phyloP scores from a whole-genome alignment of 1,140 invertebrate species.

The Asbolus verrucosus region DNA sequence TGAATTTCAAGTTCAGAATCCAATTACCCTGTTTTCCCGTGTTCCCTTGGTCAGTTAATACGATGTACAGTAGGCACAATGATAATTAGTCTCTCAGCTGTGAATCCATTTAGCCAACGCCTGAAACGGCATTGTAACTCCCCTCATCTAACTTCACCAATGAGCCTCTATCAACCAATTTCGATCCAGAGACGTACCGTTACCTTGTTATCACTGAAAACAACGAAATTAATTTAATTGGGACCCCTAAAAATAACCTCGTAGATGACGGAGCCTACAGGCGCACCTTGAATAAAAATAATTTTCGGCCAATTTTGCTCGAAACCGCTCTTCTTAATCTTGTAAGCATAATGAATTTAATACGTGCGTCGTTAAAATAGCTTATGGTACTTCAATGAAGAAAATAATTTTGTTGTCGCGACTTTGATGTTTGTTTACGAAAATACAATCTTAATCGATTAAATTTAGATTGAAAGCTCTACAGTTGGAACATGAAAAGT shows the following conservation, averaged over 20 bases:
- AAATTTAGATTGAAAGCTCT: neutral
- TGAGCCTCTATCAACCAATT: neutral
- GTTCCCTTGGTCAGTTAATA: conserved; percentile 45
- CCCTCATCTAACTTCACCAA: conserved; percentile 6
- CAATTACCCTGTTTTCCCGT: conserved; percentile 41
- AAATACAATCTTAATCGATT: conserved; percentile 1
- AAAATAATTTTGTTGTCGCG: too few relatives aligned
- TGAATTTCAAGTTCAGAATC: conserved; percentile 46
- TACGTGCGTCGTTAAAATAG: too few relatives aligned
- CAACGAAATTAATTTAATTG: neutral
- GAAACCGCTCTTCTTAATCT: too few relatives aligned
- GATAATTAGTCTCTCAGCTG: conserved; percentile 47
- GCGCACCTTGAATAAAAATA: too few relatives aligned
- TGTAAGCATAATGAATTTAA: too few relatives aligned
- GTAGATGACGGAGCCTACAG: too few relatives aligned
- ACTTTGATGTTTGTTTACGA: too few relatives aligned
- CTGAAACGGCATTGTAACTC: conserved; percentile 19
- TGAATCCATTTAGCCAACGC: conserved; percentile 41
- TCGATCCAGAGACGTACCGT: neutral
- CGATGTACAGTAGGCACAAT: conserved; percentile 42
- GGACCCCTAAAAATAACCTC: neutral
- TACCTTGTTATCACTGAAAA: conserved; percentile 6
- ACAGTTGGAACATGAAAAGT: neutral
- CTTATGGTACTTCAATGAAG: too few relatives aligned
- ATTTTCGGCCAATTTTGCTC: too few relatives aligned